Base-by-base conservation (phyloP, 2,797 vertebrate species). In the Mus spretus region DNA sequence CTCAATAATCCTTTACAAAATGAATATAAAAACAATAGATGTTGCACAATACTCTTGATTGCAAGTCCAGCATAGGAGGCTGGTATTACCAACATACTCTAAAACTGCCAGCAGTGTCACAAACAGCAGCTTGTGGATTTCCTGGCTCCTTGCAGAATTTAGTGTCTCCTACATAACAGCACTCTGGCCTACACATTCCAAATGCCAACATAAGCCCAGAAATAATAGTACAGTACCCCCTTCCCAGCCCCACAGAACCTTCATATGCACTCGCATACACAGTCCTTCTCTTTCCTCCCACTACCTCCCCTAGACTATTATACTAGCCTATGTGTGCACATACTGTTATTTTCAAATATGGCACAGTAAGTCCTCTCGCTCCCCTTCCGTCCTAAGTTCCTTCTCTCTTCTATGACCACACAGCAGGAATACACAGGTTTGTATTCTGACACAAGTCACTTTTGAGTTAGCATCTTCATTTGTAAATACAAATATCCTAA, bases 401-500 rank as follows among this genome's bases (percentile, higher is more conserved):
- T 77, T 93, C 65, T 85, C 79, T 92, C 34, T 92, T 89, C 26
- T 40, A 22, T 11, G 6, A 44, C 26, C 40, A 81, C 26, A 19
- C 3, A 3, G 11, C 10, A 82, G 63, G 28, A 90, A 77, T 50
- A 86, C 40, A 90, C 2, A 34, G 37, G 83, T 20, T 79, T 93
- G 59, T 86, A 55, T 19, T 89, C 47, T 67, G n/a, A 85, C 47
- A 59, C 12, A 77, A 70, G 40, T 22, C 26, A 74, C 81, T 89
- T 94, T 70, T 87, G 44, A 92, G 44, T 65, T 40, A 70, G 37
- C 53, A 72, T 92, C 85, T 89, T 75, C 77, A 26, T 89, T 74
- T 81, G 14, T 95, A 86, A 91, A 95, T 31, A 93, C 95, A 91
- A 89, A 31, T 70, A 95, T 80, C 34, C 44, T 47, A 92, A 84